Base-by-base conservation (phyloP, 2,888 invertebrate genomes). In the Chymomyza caudatula region DNA sequence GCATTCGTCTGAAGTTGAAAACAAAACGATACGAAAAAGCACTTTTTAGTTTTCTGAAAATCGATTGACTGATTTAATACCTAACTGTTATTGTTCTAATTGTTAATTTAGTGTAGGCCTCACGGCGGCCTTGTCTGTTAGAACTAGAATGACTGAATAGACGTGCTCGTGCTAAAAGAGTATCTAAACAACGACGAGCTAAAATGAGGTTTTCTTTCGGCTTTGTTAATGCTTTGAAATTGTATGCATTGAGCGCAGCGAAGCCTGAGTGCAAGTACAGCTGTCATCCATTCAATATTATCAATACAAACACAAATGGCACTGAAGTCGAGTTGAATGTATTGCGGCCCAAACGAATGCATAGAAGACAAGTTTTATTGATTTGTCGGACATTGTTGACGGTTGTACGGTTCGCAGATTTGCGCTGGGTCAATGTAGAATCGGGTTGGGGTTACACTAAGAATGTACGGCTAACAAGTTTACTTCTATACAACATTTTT, bases 361-460 rank as follows among this genome's bases (percentile, higher is more conserved):
- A 53, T 53, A 23, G 23, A 53, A 22, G 29, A 37, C 29, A 11
- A 37, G 47, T 51, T 51, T 47, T 66, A 67, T 78, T 73, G 69
- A 73, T 73, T 65, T 64, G 52, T 51, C 49, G 20, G 11, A 20
- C 47, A 29, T 49, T 74, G 37, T 25, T 52, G 23, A n/a, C 42
- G 49, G 20, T 37, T 60, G 63, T 69, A 43, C 60, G 3, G 63
- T 63, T 55, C 59, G 66, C 67, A 69, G 69, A 63, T 64, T 59
- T 76, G 63, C 51, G 66, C 74, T 67, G 53, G 65, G 52, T 37
- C 58, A n/a, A n/a, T n/a, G n/a, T n/a, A n/a, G n/a, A n/a, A n/a
- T n/a, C 52, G 56, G 43, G 51, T 60, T 60, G 29, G 29, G 29
- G 29, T 37, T 37, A 37, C 11, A 11, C 11, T 37, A 37, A 37